phyloP scores from a whole-genome alignment of 2,797 vertebrate genomes.

The Myotis planiceps region DNA sequence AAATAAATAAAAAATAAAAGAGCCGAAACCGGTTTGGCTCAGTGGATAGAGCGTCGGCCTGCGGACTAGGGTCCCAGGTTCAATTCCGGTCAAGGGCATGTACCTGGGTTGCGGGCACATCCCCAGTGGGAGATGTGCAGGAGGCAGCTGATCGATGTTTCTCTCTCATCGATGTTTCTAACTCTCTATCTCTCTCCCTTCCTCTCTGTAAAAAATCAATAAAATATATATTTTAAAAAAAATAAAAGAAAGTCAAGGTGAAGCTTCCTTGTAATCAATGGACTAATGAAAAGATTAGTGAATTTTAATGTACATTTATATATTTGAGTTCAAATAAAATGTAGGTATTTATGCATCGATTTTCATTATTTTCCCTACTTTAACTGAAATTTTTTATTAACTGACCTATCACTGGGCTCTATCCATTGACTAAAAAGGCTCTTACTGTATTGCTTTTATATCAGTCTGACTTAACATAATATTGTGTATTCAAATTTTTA shows the following conservation, averaged over 20 bases:
- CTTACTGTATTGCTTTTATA: neutral
- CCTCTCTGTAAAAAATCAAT: too few relatives aligned
- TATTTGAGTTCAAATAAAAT: slow-evolving; percentile 35
- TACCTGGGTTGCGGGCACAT: too few relatives aligned
- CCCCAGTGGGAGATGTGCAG: too few relatives aligned
- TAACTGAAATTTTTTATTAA: neutral
- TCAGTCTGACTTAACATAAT: neutral
- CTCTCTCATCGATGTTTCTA: too few relatives aligned
- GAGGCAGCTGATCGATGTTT: too few relatives aligned
- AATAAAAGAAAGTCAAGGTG: neutral
- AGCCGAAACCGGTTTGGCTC: too few relatives aligned
- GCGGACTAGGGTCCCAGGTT: too few relatives aligned
- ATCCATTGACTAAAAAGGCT: neutral
- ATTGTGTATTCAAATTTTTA: neutral
- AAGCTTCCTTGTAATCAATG: neutral
- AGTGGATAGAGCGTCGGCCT: too few relatives aligned
- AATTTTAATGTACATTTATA: neutral
- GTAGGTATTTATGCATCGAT: neutral
- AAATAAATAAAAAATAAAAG: too few relatives aligned
- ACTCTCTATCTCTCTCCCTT: too few relatives aligned
- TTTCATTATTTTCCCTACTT: neutral
- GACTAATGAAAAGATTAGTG: neutral
- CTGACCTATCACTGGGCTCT: neutral
- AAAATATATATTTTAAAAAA: too few relatives aligned
- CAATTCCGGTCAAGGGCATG: too few relatives aligned